Evolutionary conservation across 2,797 vertebrate genomes (phyloP).

Genomic region (Tapera naevia): DNA sequence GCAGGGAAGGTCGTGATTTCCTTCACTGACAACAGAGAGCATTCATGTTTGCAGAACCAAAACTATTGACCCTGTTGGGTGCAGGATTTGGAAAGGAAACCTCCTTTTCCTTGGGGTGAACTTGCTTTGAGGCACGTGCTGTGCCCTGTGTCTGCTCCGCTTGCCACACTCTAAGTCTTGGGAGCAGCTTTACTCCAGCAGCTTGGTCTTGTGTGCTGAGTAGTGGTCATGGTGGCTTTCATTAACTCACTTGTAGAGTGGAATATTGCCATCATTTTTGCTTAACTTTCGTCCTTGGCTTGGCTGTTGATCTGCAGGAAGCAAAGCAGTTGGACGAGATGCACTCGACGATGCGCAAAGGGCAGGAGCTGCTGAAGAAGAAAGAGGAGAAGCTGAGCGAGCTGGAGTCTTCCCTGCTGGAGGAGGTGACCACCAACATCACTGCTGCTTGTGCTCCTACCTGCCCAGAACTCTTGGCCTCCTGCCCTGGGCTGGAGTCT

Average conservation of each 20-base stretch:
- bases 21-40: neutral
- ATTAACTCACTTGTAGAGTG: accelerated
- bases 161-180: neutral
- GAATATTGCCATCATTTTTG: neutral
- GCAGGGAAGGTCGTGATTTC: neutral
- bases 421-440: conserved; percentile 75
- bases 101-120: neutral
- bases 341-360: conserved; percentile 78
- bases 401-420: conserved; percentile 82
- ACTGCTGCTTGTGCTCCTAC: neutral
- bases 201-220: neutral
- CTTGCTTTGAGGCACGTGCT: accelerated
- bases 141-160: accelerated
- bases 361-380: conserved; percentile 79
- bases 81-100: neutral
- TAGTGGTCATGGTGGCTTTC: too few relatives aligned
- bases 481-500: neutral
- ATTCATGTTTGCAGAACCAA: accelerated
- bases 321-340: conserved; percentile 79
- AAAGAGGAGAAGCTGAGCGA: conserved; percentile 86
- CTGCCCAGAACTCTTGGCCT: neutral
- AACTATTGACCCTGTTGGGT: neutral
- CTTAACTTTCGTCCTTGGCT: neutral
- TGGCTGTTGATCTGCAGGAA: conserved; percentile 73
- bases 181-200: neutral